Conservation (phyloP, 2,113 vertebrate species). For the Scortum barcoo region DNA sequence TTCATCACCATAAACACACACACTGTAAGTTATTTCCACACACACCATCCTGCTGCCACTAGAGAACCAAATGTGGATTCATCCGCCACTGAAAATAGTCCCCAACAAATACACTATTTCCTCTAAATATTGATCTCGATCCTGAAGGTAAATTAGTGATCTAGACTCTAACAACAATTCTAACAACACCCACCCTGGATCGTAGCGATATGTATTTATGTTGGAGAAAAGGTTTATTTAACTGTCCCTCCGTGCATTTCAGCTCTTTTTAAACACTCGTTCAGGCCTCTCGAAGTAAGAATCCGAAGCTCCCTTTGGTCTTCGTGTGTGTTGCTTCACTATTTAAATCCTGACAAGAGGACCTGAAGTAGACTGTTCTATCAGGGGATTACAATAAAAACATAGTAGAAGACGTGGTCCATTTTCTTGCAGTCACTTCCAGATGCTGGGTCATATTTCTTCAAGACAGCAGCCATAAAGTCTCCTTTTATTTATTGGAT, state of each 20-base stretch:
- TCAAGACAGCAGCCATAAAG: not conserved
- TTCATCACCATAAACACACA: not conserved
- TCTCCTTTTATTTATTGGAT: conserved; percentile 30
- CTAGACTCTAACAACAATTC: not conserved
- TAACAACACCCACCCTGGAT: not conserved
- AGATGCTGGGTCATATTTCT: not conserved
- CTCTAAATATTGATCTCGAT: too few relatives aligned
- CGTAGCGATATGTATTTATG: conserved; percentile 37
- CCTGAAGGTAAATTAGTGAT: conserved; percentile 2
- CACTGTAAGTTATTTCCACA: not conserved
- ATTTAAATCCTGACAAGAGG: conserved; percentile 1
- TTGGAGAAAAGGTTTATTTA: conserved; percentile 39
- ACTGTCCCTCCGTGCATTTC: not conserved
- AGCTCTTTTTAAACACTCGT: conserved; percentile 25
- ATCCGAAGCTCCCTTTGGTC: conserved; percentile 20
- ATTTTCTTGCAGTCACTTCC: not conserved
- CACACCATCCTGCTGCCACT: not conserved
- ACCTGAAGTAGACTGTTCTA: conserved; percentile 33
- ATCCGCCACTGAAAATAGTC: too few relatives aligned
- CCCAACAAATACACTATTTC: too few relatives aligned
- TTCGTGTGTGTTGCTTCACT: conserved; percentile 1
- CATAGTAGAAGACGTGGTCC: not conserved
- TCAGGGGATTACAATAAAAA: conserved; percentile 7
- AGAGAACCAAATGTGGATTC: not conserved
- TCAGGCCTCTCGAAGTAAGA: not conserved